Evolutionary conservation across 2,888 invertebrate genomes (phyloP), one percentile per base, ranked within the genome.

Genomic region (Campoplex nolae): DNA sequence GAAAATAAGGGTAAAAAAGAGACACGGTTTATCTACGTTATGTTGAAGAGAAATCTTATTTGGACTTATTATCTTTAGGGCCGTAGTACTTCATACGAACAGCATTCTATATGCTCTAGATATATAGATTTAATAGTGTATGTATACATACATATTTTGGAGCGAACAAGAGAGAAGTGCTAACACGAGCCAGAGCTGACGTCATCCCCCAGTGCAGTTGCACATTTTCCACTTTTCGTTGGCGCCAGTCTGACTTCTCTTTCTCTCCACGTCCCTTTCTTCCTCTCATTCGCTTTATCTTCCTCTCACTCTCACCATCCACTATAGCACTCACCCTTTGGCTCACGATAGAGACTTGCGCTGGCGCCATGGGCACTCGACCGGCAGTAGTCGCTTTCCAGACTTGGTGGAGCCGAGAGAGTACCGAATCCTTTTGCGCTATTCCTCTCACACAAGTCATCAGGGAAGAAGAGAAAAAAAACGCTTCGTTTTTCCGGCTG

Each of bases 141-240:
- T 76, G 23, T 65, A 65, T 76, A 65, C 48, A 28, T 48, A 48
- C 77, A 83, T 82, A 87, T 79, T 87, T 76, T 75, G 18, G 78
- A 82, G 75, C 77, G 80, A 75, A 84, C 68, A 74, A 68, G 79
- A 79, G 81, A 84, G 84, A 68, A 70, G 84, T 79, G 84, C 74
- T 79, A 51, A 77, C 78, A 84, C 84, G 85, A 85, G 68, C 83
- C 79, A 80, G 78, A 83, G 86, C 88, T 88, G 85, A 85, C 85
- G 85, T 84, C 85, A 87, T 76, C 80, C 70, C 80, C 77, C 80
- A 81, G 88, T 88, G 91, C 90, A 90, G 89, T 91, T 93, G 93
- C 92, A 92, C 93, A 92, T 93, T 93, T 93, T 92, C 93, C 93
- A 93, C 92, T 93, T 93, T 93, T 93, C 91, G 89, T 86, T 81